phyloP scores from a whole-genome alignment of 2,113 vertebrate species.

The Ellobius talpinus region DNA sequence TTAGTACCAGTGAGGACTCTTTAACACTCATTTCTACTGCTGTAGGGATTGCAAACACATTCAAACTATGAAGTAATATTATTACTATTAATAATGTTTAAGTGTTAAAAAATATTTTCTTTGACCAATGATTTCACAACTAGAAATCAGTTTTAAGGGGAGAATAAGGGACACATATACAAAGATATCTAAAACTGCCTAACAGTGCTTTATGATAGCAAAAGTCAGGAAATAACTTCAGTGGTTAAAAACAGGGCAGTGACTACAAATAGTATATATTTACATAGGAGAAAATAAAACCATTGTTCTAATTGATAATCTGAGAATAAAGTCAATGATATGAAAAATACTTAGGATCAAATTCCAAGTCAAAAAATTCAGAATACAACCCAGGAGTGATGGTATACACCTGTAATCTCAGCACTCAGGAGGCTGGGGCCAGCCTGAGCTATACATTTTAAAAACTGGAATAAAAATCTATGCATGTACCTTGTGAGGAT shows the following conservation, averaged over 20 bases:
- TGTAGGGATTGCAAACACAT: background rate
- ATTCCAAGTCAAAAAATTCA: slow-evolving; percentile 13
- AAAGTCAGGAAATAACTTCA: background rate
- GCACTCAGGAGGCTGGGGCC: background rate
- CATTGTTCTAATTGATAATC: background rate
- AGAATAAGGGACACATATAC: background rate
- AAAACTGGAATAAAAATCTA: background rate
- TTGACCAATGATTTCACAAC: background rate
- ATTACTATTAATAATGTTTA: background rate
- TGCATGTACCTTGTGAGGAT: background rate
- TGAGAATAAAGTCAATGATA: background rate
- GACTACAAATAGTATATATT: background rate
- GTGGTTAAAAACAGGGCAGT: background rate
- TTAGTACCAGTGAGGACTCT: background rate
- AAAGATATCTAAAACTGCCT: background rate
- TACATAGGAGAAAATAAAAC: background rate
- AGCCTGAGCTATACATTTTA: background rate
- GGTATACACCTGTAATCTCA: background rate
- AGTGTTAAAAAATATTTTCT: slow-evolving; percentile 12
- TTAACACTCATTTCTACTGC: background rate
- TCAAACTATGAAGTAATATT: background rate
- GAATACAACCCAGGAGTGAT: background rate
- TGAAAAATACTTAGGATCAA: slow-evolving; percentile 38
- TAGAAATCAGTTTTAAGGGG: slow-evolving; percentile 25
- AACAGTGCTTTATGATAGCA: background rate